A percentile compares a stretch with the other conserved stretches of the same genome.
These are phyloP conservation scores for Sarcophaga caerulescens DNA, from an alignment of 2,888 invertebrate genomes.

Conservation along the genomic window DNA sequence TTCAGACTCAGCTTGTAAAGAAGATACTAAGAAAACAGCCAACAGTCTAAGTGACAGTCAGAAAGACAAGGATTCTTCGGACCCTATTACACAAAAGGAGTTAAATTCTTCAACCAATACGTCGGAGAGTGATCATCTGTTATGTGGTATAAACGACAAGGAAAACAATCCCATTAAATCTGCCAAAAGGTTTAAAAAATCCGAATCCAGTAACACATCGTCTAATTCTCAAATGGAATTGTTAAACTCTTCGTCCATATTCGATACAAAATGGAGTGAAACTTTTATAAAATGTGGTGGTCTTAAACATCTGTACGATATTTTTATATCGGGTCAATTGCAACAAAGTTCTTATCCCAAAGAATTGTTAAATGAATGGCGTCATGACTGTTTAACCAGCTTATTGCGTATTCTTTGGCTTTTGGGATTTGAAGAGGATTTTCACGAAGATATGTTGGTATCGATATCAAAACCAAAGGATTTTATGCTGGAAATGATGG, in stretches of 20 bases:
- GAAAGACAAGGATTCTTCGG: constrained; percentile 65
- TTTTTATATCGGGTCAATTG: constrained; percentile 92
- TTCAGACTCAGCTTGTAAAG: constrained; percentile 47
- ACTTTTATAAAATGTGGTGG: constrained; percentile 94
- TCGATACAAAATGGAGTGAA: constrained; percentile 85
- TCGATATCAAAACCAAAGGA: constrained; percentile 85
- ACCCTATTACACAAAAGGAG: constrained; percentile 69
- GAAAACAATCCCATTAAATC: constrained; percentile 73
- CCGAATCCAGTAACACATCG: constrained; percentile 46
- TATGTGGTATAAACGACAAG: constrained; percentile 73
- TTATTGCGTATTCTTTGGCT: constrained; percentile 92
- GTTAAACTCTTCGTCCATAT: constrained; percentile 47
- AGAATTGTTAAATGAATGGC: constrained; percentile 87
- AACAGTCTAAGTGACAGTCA: constrained; percentile 37
- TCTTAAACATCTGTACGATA: constrained; percentile 92
- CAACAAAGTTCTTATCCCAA: constrained; percentile 89
- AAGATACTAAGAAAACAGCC: constrained; percentile 29
- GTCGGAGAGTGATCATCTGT: constrained; percentile 63
- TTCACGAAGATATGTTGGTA: constrained; percentile 82
- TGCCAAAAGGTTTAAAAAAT: constrained; percentile 70
- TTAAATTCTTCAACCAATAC: constrained; percentile 57
- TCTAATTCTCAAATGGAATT: constrained; percentile 56
- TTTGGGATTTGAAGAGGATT: constrained; percentile 86
- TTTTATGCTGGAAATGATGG: constrained; percentile 90
- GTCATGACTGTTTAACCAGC: constrained; percentile 95